These are phyloP conservation scores for Atherinomorus stipes DNA, from an alignment of 2,113 vertebrate species.

Conservation along the genomic window DNA sequence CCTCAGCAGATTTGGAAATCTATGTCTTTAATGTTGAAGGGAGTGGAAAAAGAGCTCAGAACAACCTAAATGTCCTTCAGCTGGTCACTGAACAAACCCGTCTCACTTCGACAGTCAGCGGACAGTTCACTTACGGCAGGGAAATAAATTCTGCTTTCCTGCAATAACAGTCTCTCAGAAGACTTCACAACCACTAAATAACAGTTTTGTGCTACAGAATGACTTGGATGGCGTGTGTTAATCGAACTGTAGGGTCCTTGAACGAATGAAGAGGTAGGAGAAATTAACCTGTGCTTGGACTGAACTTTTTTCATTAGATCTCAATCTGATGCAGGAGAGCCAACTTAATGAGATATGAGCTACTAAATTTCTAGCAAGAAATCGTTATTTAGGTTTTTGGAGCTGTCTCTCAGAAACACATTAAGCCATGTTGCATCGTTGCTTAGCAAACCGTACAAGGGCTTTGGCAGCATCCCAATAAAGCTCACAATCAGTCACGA, in stretches of 20 bases:
- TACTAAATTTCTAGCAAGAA: neutral
- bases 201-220: constrained; percentile 41
- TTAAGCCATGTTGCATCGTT: constrained; percentile 19
- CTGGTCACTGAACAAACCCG: constrained; percentile 6
- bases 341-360: constrained; percentile 32
- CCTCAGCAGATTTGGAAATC: constrained; percentile 2
- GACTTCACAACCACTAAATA: constrained; percentile 56
- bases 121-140: constrained; percentile 45
- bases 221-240: constrained; percentile 56
- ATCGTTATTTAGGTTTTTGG: constrained; percentile 40
- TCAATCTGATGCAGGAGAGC: constrained; percentile 4
- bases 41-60: neutral
- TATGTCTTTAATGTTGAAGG: neutral
- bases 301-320: constrained; percentile 18
- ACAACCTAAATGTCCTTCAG: constrained; percentile 15
- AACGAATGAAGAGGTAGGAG: constrained; percentile 56
- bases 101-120: constrained; percentile 16
- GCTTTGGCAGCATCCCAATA: constrained; percentile 33
- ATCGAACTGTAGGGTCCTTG: constrained; percentile 67
- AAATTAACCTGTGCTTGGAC: constrained; percentile 26
- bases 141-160: constrained; percentile 52
- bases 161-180: constrained; percentile 52
- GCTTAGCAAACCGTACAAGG: constrained; percentile 14
- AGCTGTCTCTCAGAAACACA: constrained; percentile 27
- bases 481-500: constrained; percentile 32